Percentiles rank a stretch among this genome's conserved stretches.
These are phyloP conservation scores for Orthosia cruda DNA, from an alignment of 2,888 invertebrate species.

Conservation along the genomic window DNA sequence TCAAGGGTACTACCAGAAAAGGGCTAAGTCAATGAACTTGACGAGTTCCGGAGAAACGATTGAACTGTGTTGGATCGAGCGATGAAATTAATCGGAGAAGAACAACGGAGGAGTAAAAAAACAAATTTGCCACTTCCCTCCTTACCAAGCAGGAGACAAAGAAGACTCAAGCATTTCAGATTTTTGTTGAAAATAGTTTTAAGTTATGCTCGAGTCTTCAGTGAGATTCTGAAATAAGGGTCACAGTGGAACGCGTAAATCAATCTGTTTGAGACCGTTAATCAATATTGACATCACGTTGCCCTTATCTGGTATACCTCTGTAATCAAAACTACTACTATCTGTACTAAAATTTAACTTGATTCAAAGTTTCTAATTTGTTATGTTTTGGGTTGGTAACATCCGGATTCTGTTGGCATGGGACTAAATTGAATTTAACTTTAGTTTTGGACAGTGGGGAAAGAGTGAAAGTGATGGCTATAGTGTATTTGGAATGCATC, in stretches of 20 bases:
- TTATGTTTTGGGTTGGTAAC: constrained; percentile 15
- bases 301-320: background rate
- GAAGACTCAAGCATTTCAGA: no score
- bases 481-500: background rate
- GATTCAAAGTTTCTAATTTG: constrained; percentile 35
- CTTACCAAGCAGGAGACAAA: no score
- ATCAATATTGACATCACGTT: constrained; percentile 17
- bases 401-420: constrained; percentile 3
- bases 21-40: no score
- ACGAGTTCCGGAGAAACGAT: no score
- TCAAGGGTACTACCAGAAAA: no score
- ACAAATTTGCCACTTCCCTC: no score
- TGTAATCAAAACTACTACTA: constrained; percentile 1
- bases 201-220: background rate
- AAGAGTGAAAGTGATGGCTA: background rate
- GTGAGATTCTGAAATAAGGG: background rate
- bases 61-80: no score
- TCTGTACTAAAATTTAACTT: no score
- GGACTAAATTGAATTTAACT: constrained; percentile 20
- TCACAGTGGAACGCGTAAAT: background rate
- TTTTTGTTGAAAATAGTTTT: no score
- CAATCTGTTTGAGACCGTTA: background rate
- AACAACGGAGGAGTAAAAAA: no score
- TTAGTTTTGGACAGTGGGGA: background rate
- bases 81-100: no score